Base-by-base conservation (phyloP, 2,888 invertebrate species). In the Diarsia dahlii region DNA sequence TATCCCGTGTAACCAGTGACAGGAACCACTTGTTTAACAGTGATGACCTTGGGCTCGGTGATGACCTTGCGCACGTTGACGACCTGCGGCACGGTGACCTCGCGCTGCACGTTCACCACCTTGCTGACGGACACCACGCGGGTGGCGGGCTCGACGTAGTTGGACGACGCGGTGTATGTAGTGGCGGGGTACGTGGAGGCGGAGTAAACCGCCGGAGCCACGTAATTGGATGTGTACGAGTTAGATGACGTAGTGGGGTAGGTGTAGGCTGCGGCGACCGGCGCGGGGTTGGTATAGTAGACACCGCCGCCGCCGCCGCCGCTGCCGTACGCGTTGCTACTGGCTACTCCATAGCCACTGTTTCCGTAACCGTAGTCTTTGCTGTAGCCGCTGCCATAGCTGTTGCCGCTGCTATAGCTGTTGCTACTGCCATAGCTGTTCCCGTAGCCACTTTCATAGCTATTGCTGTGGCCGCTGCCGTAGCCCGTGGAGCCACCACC, bases 51-150 rank as follows among this genome's bases (percentile, higher is more conserved):
- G 18, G 87, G 87, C 48, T 84, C 87, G 0, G 78, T 83, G 60
- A 87, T 77, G 48, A 87, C 72, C 48, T 87, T 87, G 52, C 86
- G 79, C 60, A 87, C 87, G n/a, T 82, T 74, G n/a, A 87, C 73
- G 3, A 87, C 84, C 48, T 87, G 84, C 15, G 87, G 87, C 23
- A 86, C 86, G 18, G 78, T 77, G 23, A 87, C 74, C 66, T 87
- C 87, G 45, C 87, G 87, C 70, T 87, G 86, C 18, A 87, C 87
- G 72, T 87, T 86, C 45, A 87, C 87, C 15, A 87, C 83, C 68
- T 87, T 87, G 23, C 34, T 80, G 50, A 87, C 67, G 39, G 80
- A 20, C 28, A 87, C 63, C 1, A 86, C 81, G n/a, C 54, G 68
- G 12, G 72, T 65, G 34, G 81, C 45, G 1, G 87, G 84, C 1